phyloP scores from a whole-genome alignment of 2,888 invertebrate species.

The Anoplius nigerrimus region DNA sequence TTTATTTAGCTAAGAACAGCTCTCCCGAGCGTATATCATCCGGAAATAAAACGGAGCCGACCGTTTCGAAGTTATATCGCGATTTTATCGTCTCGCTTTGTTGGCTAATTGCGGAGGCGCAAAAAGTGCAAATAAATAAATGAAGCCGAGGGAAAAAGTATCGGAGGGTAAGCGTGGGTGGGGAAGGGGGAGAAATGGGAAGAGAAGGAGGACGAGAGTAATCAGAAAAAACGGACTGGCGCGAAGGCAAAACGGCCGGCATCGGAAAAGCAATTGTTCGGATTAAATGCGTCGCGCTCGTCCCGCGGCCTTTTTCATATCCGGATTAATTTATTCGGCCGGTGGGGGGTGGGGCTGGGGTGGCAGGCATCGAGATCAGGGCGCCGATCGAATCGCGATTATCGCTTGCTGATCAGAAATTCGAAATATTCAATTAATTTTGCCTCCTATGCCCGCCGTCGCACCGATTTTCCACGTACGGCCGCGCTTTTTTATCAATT shows the following conservation, averaged over 20 bases:
- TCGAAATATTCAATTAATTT: constrained; percentile 51
- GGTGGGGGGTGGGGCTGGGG: too few relatives aligned
- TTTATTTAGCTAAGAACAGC: too few relatives aligned
- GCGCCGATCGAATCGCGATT: constrained; percentile 48
- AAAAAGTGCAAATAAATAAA: constrained; percentile 27
- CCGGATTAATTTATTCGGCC: constrained; percentile 51
- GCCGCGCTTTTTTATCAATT: too few relatives aligned
- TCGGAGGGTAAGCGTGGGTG: background rate
- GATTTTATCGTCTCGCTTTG: constrained; percentile 3
- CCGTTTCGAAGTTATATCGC: background rate
- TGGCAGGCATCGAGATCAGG: constrained; percentile 4
- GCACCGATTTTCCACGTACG: too few relatives aligned
- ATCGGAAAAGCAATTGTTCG: constrained; percentile 65
- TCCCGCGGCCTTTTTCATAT: constrained; percentile 54
- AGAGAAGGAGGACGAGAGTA: constrained; percentile 10
- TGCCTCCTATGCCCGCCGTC: background rate
- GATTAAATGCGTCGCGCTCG: constrained; percentile 56
- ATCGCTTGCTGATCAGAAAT: constrained; percentile 39
- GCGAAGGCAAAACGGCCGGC: constrained; percentile 50
- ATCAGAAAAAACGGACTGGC: constrained; percentile 40
- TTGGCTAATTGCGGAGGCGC: constrained; percentile 39
- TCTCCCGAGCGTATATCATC: too few relatives aligned
- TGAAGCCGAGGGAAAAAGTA: constrained; percentile 2
- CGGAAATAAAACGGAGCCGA: too few relatives aligned
- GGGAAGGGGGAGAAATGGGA: too few relatives aligned